A percentile compares a stretch with the other conserved stretches of the same genome.
Evolutionary conservation across 2,113 vertebrate genomes (phyloP).

Genomic region (Tetrax tetrax): DNA sequence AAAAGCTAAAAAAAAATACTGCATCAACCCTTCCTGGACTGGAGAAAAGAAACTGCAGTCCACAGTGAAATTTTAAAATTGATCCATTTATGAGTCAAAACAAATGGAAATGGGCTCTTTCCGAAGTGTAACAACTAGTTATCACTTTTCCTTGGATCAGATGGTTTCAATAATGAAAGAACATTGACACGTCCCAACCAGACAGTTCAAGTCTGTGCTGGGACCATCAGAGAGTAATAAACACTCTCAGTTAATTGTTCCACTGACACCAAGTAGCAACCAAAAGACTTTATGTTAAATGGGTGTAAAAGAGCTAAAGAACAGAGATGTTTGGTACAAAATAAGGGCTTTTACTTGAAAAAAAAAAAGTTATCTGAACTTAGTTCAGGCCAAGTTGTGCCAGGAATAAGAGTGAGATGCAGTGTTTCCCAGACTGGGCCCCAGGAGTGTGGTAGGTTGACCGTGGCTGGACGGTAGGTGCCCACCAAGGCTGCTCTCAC

Average conservation of each 20-base stretch:
- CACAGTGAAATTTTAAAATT: background rate
- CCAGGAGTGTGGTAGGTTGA: background rate
- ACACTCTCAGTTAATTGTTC: background rate
- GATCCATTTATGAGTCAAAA: background rate
- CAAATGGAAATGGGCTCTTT: background rate
- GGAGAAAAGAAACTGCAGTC: background rate
- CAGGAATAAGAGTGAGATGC: background rate
- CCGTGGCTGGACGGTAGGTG: too few species aligned
- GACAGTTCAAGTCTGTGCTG: background rate
- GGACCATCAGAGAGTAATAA: background rate
- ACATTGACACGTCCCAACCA: background rate
- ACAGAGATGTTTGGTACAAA: background rate
- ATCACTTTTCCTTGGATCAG: background rate
- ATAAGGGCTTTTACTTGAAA: background rate
- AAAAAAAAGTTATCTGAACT: background rate
- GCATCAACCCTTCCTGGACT: background rate
- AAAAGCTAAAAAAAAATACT: background rate
- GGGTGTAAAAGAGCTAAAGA: background rate
- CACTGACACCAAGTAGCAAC: background rate
- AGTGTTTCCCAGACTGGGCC: background rate
- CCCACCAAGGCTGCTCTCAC: too few species aligned
- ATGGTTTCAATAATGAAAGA: background rate
- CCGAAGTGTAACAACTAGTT: background rate
- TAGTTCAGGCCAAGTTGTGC: background rate
- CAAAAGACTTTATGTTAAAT: background rate